A percentile compares a stretch with the other conserved stretches of the same genome.
These are phyloP conservation scores for Cerastis leucographa DNA, from an alignment of 2,888 invertebrate genomes.

Conservation along the genomic window DNA sequence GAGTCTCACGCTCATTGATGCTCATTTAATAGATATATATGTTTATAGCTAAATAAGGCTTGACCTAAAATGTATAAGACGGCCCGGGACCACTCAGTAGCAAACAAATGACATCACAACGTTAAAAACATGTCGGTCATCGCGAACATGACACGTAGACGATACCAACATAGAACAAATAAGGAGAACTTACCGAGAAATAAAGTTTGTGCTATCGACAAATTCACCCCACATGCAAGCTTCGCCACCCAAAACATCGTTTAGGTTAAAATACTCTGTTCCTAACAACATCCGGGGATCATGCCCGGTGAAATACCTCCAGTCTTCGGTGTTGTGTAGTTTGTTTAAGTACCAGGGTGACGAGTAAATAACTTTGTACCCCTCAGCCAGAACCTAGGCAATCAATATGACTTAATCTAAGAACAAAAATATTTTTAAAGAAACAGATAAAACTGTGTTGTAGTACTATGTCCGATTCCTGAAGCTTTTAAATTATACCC, in stretches of 20 bases:
- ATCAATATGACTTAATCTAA: background rate
- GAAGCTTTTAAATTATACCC: background rate
- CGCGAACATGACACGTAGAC: background rate
- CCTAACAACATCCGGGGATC: slow-evolving; percentile 92
- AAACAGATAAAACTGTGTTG: background rate
- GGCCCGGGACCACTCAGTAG: background rate
- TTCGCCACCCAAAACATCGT: slow-evolving; percentile 96
- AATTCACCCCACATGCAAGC: slow-evolving; percentile 98
- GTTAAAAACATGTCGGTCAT: background rate
- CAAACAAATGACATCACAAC: background rate
- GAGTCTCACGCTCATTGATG: background rate
- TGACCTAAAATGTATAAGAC: background rate
- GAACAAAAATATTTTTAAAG: background rate
- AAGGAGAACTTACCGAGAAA: slow-evolving; percentile 78
- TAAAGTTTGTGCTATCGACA: slow-evolving; percentile 92
- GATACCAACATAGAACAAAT: background rate
- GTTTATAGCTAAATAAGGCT: background rate
- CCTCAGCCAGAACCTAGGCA: slow-evolving; percentile 33
- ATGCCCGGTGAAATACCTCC: slow-evolving; percentile 92
- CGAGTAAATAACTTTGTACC: slow-evolving; percentile 93
- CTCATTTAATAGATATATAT: no score
- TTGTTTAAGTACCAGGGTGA: slow-evolving; percentile 96
- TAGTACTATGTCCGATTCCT: background rate
- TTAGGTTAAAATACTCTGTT: slow-evolving; percentile 79
- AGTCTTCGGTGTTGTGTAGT: slow-evolving; percentile 90